A percentile compares a stretch with the other conserved stretches of the same genome.
Conservation (phyloP, 2,113 vertebrate species). For the Martes martes region DNA sequence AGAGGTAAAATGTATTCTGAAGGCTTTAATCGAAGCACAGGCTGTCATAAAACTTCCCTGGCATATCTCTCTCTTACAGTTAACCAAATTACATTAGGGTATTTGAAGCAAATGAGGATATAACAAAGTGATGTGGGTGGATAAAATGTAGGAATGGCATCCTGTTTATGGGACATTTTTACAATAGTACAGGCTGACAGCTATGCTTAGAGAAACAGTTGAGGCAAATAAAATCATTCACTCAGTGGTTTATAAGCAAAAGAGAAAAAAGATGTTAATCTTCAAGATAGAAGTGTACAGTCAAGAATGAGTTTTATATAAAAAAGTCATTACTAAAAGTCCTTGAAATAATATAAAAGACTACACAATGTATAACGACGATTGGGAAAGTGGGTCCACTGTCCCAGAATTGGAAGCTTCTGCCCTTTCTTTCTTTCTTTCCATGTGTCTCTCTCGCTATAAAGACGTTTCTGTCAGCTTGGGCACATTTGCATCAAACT, state of each 20-base stretch:
- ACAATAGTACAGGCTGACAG: conserved; percentile 29
- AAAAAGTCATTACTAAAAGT: conserved; percentile 34
- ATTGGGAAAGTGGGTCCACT: neutral
- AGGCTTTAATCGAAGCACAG: conserved; percentile 29
- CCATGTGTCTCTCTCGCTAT: neutral
- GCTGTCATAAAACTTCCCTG: conserved; percentile 44
- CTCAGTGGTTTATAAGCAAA: conserved; percentile 30
- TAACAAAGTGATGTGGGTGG: conserved; percentile 39
- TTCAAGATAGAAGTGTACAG: neutral
- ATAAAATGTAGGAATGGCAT: conserved; percentile 42
- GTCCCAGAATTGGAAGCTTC: neutral
- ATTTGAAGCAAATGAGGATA: conserved; percentile 50
- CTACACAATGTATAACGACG: neutral
- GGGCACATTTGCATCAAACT: neutral
- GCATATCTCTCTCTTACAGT: conserved; percentile 33
- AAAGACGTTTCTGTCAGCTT: neutral
- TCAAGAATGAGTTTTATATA: neutral
- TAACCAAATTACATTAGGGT: conserved; percentile 47
- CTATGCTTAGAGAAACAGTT: conserved; percentile 43
- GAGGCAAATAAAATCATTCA: conserved; percentile 50
- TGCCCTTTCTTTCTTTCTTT: neutral
- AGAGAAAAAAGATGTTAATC: neutral
- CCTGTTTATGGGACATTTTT: conserved; percentile 29
- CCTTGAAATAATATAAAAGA: conserved; percentile 18
- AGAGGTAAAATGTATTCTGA: conserved; percentile 14